A percentile compares a stretch with the other conserved stretches of the same genome.
Evolutionary conservation across 2,888 invertebrate species (phyloP).

Genomic region (Latrodectus elegans): DNA sequence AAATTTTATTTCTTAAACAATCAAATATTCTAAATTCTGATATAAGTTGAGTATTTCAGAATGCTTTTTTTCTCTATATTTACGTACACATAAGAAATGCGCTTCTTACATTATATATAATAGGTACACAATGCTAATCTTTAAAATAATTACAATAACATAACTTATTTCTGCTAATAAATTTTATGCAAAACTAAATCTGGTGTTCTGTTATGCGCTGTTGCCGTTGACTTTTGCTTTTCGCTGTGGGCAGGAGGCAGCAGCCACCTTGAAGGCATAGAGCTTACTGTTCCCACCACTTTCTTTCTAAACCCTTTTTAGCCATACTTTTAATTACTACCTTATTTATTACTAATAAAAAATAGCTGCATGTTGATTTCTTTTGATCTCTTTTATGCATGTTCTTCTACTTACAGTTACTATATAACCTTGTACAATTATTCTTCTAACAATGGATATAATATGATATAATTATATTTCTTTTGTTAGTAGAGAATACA

Average conservation of each 20-base stretch:
- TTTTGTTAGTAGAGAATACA: too few relatives aligned
- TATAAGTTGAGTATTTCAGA: too few relatives aligned
- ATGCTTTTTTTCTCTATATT: too few relatives aligned
- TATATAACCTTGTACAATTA: too few relatives aligned
- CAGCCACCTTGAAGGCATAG: constrained; percentile 64
- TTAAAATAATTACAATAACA: neutral
- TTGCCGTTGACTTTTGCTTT: constrained; percentile 15
- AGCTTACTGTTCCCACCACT: constrained; percentile 54
- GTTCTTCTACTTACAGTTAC: neutral
- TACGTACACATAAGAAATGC: too few relatives aligned
- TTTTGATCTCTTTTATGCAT: constrained; percentile 1
- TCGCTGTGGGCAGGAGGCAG: constrained; percentile 69
- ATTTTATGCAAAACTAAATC: neutral
- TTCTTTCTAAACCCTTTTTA: constrained; percentile 2
- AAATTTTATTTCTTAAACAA: too few relatives aligned
- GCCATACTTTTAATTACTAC: neutral
- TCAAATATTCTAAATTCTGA: too few relatives aligned
- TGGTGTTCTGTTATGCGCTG: constrained; percentile 59
- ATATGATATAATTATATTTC: too few relatives aligned
- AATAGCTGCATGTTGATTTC: constrained; percentile 18
- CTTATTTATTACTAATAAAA: neutral
- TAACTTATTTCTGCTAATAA: neutral
- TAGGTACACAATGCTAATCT: neutral
- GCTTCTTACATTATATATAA: too few relatives aligned
- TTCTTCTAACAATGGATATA: too few relatives aligned